Percentiles rank a stretch among this genome's conserved stretches.
phyloP scores from a whole-genome alignment of 2,797 vertebrate species.

The Poliocrania exsul region DNA sequence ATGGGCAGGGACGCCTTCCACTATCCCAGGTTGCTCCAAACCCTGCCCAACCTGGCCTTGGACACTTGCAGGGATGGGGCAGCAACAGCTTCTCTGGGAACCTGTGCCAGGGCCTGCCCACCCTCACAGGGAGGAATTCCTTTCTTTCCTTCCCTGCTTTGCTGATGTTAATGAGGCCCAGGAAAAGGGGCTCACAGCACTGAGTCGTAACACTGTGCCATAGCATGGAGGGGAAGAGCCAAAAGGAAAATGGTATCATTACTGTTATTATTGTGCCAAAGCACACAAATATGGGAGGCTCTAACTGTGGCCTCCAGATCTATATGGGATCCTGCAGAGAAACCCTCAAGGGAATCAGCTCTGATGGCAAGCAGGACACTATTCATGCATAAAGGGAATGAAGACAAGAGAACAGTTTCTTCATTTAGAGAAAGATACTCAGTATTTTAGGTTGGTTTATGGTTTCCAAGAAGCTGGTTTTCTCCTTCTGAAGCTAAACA shows the following conservation, averaged over 20 bases:
- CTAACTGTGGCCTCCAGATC: not conserved
- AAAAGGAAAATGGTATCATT: not conserved
- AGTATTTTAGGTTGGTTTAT: not conserved
- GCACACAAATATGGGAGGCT: not conserved
- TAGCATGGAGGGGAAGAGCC: not conserved
- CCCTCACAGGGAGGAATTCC: not conserved
- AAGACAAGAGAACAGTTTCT: not conserved
- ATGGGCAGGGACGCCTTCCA: not conserved
- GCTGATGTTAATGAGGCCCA: not conserved
- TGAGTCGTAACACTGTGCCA: not conserved
- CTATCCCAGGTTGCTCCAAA: not conserved
- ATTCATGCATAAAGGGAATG: not conserved
- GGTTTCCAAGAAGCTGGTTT: not conserved
- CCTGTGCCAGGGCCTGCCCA: not conserved
- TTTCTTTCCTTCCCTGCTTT: not conserved
- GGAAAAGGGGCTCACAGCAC: not conserved
- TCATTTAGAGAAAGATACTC: not conserved
- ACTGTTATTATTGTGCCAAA: not conserved
- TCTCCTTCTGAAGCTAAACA: not conserved
- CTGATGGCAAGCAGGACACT: not conserved
- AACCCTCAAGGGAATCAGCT: not conserved
- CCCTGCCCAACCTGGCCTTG: accelerated
- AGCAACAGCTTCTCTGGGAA: not conserved
- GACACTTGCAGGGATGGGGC: not conserved
- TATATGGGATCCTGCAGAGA: not conserved